phyloP scores from a whole-genome alignment of 1,140 invertebrate genomes.

The Thalassaphorura encarpata region DNA sequence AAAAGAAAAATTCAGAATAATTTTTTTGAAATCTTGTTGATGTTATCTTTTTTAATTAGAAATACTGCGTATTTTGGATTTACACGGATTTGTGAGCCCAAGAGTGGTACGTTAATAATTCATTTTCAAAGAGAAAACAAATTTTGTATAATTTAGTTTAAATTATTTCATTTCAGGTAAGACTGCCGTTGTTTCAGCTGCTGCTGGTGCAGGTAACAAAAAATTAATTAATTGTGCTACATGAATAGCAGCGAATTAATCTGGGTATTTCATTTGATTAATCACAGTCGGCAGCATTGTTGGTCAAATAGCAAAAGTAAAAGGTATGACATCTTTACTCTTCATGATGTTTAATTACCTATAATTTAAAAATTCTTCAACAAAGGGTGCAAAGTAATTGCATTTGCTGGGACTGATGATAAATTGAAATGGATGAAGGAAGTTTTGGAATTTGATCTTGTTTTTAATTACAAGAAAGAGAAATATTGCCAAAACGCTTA shows the following conservation, averaged over 20 bases:
- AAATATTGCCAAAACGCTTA: constrained; percentile 44
- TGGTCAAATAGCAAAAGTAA: constrained; percentile 60
- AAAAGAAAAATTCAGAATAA: no score
- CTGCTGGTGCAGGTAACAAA: constrained; percentile 4
- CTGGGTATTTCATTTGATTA: constrained; percentile 44
- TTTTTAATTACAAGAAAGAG: constrained; percentile 57
- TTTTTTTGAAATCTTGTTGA: no score
- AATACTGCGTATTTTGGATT: constrained; percentile 62
- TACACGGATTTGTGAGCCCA: constrained; percentile 53
- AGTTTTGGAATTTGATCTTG: constrained; percentile 53
- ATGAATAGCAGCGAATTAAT: background rate
- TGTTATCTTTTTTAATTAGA: no score
- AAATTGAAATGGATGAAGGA: constrained; percentile 58
- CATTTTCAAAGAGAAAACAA: no score
- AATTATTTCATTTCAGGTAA: constrained; percentile 48
- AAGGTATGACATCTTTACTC: no score
- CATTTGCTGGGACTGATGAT: constrained; percentile 55
- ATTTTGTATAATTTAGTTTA: no score
- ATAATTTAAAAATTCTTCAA: constrained; percentile 26
- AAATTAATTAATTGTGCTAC: no score
- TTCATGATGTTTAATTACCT: no score
- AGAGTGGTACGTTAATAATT: constrained; percentile 49
- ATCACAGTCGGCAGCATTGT: constrained; percentile 58
- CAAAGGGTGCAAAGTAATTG: constrained; percentile 55
- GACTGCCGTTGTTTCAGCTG: constrained; percentile 34